Conservation (phyloP, 2,888 invertebrate genomes). For the Parnassius glacialis region DNA sequence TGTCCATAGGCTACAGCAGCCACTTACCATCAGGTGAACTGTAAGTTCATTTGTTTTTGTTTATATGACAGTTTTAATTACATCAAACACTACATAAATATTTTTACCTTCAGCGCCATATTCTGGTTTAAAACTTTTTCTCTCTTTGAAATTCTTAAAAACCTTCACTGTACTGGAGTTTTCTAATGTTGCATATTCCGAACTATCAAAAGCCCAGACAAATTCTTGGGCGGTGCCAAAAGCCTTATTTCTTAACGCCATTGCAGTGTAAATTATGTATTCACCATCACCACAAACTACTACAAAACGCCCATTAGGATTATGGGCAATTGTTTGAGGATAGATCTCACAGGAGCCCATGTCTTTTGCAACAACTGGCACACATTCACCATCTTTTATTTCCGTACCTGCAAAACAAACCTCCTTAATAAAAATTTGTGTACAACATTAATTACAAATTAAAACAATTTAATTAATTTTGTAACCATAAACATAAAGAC, state of each 20-base stretch:
- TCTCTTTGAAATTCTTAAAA: slow-evolving; percentile 99
- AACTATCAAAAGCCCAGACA: slow-evolving; percentile 98
- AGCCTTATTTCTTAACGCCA: slow-evolving; percentile 99
- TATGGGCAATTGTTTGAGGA: slow-evolving; percentile 98
- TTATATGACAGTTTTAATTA: too few relatives aligned
- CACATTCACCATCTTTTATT: slow-evolving; percentile 94
- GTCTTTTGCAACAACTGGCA: slow-evolving; percentile 97
- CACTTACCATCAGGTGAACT: too few relatives aligned
- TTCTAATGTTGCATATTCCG: slow-evolving; percentile 94
- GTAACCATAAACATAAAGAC: neutral
- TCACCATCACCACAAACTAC: slow-evolving; percentile 99
- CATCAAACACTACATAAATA: neutral
- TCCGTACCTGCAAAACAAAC: slow-evolving; percentile 72
- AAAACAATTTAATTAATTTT: neutral
- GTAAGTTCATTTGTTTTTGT: too few relatives aligned
- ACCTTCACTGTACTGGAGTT: slow-evolving; percentile 94
- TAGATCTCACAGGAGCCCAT: slow-evolving; percentile 99
- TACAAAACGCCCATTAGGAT: slow-evolving; percentile 95
- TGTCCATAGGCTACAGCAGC: too few relatives aligned
- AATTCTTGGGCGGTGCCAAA: slow-evolving; percentile 99
- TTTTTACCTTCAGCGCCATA: slow-evolving; percentile 93
- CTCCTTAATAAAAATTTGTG: too few relatives aligned
- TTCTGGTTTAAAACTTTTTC: slow-evolving; percentile 97
- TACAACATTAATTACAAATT: neutral
- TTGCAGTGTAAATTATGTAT: slow-evolving; percentile 99